A percentile compares a stretch with the other conserved stretches of the same genome.
phyloP scores from a whole-genome alignment of 2,113 vertebrate species.

The Poecilia latipinna region DNA sequence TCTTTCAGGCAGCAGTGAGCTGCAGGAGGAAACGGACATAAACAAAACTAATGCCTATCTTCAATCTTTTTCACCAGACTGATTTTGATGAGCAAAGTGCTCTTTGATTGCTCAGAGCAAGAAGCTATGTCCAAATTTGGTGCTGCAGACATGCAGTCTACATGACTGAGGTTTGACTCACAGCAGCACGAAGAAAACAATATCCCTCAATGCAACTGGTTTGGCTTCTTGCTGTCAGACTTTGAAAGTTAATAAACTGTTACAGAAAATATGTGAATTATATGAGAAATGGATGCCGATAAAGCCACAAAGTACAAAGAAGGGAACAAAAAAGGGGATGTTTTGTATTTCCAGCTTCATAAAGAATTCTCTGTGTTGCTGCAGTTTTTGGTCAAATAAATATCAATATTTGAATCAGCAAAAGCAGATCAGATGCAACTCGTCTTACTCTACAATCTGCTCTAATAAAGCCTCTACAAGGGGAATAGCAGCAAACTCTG shows the following conservation, averaged over 20 bases:
- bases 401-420: no score
- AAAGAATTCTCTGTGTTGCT: no score
- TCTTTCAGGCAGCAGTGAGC: not conserved
- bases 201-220: not conserved
- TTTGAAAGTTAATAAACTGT: not conserved
- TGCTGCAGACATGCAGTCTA: constrained; percentile 29
- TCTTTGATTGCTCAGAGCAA: constrained; percentile 46
- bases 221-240: not conserved
- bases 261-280: not conserved
- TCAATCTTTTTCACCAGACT: constrained; percentile 29
- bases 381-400: no score
- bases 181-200: constrained; percentile 19
- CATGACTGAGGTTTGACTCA: constrained; percentile 66
- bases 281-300: not conserved
- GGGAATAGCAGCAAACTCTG: no score
- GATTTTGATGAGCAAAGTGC: constrained; percentile 19
- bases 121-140: constrained; percentile 55
- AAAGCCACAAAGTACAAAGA: no score
- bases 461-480: no score
- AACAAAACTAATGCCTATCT: constrained; percentile 49
- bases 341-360: no score
- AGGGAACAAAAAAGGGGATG: no score
- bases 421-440: no score
- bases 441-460: no score
- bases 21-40: not conserved